Evolutionary conservation across 2,888 invertebrate genomes (phyloP), one percentile per base, ranked within the genome.

Genomic region (Camponotus fellah): DNA sequence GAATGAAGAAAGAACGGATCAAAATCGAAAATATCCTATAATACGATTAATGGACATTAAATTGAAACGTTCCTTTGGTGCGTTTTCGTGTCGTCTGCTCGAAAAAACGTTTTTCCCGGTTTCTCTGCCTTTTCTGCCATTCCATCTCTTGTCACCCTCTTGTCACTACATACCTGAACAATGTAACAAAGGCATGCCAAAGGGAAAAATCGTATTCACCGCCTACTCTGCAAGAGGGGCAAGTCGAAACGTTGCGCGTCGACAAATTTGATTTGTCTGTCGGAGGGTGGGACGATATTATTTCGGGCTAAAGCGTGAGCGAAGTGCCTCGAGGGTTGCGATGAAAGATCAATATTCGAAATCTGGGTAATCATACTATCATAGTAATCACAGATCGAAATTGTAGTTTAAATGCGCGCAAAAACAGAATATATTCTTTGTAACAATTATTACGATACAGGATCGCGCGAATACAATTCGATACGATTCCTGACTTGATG

Each of bases 11-110:
- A 26, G 82, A 79, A 69, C 69, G 34, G 32, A 40, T 60, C 71
- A 82, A 83, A 89, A 89, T 91, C 91, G 86, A 88, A 90, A 89
- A 26, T 2, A 26, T 26, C 85, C 88, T 53, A 53, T 92, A 92
- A 92, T 91, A 80, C 92, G 92, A 92, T 92, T 92, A 92, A 90
- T 88, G 81, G 87, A 90, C 88, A 91, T 92, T 92, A 91, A 92
- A 92, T 92, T 91, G 87, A 85, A 91, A 92, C 89, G 87, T 86
- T 92, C 87, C 91, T 89, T 92, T 87, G 83, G 88, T 85, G 83
- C 26, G 26, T 26, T 26, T 87, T 86, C 69, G 86, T 85, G 81
- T 88, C 86, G 85, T 60, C 64, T 85, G 77, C 80, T 88, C 80
- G 72, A 81, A 76, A 77, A 74, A 62, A 56, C 21, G 34, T 40